Percentiles rank a stretch among this genome's conserved stretches.
Conservation (phyloP, 2,888 invertebrate species). For the Hirtodrosophila confusa region DNA sequence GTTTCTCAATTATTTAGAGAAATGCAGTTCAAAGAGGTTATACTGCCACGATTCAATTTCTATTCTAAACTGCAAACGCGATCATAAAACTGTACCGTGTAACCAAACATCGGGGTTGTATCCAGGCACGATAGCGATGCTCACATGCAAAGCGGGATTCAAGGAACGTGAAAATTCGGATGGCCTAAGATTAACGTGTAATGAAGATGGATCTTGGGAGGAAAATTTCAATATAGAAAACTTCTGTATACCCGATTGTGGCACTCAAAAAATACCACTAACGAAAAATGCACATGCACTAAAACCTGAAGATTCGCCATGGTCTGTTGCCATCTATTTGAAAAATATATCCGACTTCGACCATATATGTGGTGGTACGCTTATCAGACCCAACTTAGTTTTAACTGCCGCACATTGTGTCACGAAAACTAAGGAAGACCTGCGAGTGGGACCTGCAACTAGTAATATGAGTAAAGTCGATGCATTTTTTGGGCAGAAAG, state of each 20-base stretch:
- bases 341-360: fast-evolving
- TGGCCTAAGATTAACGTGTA: background rate
- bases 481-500: background rate
- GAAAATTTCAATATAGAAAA: background rate
- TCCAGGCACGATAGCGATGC: background rate
- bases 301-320: fast-evolving
- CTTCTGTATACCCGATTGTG: constrained; percentile 4
- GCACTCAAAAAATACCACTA: fast-evolving
- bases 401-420: constrained; percentile 53
- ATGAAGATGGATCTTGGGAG: constrained; percentile 22
- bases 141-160: background rate
- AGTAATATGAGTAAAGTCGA: fast-evolving
- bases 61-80: fast-evolving
- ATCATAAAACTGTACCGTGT: fast-evolving
- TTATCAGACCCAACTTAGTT: constrained; percentile 16
- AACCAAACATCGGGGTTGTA: background rate
- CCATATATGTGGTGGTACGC: constrained; percentile 21
- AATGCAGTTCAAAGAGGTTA: background rate
- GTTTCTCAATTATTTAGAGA: constrained; percentile 8
- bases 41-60: constrained; percentile 17
- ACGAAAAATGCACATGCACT: fast-evolving
- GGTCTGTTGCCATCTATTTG: constrained; percentile 13
- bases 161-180: fast-evolving
- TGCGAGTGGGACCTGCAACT: background rate
- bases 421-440: fast-evolving